These are phyloP conservation scores for Poeciliopsis prolifica DNA, from an alignment of 2,113 vertebrate species.

Conservation along the genomic window DNA sequence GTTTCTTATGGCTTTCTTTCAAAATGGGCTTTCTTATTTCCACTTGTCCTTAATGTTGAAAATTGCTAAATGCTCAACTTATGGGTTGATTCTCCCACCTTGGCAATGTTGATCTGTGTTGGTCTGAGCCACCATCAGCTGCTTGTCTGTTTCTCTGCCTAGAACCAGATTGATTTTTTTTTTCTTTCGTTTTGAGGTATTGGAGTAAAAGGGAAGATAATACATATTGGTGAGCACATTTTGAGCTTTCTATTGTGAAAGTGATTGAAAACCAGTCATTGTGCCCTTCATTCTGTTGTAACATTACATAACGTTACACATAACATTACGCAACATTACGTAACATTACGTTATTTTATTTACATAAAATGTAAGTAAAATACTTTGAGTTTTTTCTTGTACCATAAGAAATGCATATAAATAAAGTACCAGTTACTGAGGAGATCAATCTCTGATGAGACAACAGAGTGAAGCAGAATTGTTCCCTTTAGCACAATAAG, in stretches of 20 bases:
- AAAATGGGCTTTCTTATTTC: no score
- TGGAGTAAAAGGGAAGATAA: neutral
- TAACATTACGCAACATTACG: no score
- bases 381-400: neutral
- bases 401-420: neutral
- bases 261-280: neutral
- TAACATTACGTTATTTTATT: no score
- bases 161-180: neutral
- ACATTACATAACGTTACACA: no score
- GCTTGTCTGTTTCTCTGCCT: neutral
- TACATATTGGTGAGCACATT: neutral
- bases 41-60: no score
- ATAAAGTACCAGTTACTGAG: neutral
- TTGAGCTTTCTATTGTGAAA: neutral
- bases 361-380: neutral
- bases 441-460: conserved; percentile 14
- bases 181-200: neutral
- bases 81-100: neutral
- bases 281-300: neutral
- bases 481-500: conserved; percentile 58
- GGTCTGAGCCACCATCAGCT: no score
- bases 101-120: neutral
- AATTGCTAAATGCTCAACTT: neutral
- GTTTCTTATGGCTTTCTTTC: no score
- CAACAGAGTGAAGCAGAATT: conserved; percentile 12